Conservation (phyloP, 1,140 invertebrate species). For the Heliothis virescens region DNA sequence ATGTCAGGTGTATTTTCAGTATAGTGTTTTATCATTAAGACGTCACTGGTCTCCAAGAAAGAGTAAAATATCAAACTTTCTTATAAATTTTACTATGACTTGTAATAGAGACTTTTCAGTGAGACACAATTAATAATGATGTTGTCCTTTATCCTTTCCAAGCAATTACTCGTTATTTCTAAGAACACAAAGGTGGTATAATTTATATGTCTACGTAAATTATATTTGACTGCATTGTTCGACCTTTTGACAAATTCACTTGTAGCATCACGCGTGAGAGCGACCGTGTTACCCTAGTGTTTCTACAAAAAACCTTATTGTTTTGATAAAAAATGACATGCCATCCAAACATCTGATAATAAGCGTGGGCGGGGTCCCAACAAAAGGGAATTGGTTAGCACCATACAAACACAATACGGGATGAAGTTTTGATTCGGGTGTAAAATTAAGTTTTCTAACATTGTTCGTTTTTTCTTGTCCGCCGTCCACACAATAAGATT, state of each 20-base stretch:
- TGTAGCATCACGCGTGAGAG: conserved; percentile 62
- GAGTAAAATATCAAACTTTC: not conserved
- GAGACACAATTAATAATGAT: not conserved
- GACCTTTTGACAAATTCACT: conserved; percentile 74
- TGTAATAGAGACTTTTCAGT: not conserved
- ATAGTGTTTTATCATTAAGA: too few relatives aligned
- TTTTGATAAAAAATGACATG: conserved; percentile 86
- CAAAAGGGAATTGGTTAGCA: conserved; percentile 84
- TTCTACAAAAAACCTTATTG: conserved; percentile 77
- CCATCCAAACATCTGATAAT: conserved; percentile 83
- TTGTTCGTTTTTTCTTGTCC: conserved; percentile 71
- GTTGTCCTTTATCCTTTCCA: not conserved
- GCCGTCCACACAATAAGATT: conserved; percentile 66
- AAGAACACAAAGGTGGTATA: conserved; percentile 49
- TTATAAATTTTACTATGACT: too few relatives aligned
- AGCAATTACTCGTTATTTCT: conserved; percentile 25
- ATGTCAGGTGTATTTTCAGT: too few relatives aligned
- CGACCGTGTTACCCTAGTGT: conserved; percentile 65
- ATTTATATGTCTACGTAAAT: conserved; percentile 73
- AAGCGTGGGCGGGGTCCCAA: conserved; percentile 78
- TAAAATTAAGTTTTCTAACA: conserved; percentile 84
- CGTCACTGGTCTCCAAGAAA: too few relatives aligned
- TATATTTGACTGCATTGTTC: conserved; percentile 67
- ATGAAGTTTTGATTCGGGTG: conserved; percentile 80
- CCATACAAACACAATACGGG: conserved; percentile 77